Evolutionary conservation across 2,797 vertebrate species (phyloP).

Genomic region (Capromys pilorides): DNA sequence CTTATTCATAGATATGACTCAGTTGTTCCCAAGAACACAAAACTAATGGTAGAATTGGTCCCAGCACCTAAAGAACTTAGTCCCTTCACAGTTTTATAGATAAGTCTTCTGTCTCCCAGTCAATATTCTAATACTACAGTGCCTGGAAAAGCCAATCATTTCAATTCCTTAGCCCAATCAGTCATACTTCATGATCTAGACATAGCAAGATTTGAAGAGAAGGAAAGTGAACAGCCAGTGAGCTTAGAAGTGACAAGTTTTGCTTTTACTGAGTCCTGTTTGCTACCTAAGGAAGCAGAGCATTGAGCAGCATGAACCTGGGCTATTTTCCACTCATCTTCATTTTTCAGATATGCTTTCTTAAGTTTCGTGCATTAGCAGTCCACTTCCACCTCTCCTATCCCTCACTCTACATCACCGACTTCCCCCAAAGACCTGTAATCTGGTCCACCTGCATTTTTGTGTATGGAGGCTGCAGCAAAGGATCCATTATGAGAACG

Average conservation of each 20-base stretch:
- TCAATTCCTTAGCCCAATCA: background rate
- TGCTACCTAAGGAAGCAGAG: background rate
- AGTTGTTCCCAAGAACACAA: conserved; percentile 18
- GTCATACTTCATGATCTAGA: background rate
- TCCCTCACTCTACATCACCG: fast-evolving
- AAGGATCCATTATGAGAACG: conserved; percentile 55
- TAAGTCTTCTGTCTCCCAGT: background rate
- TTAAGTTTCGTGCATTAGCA: background rate
- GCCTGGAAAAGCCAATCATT: background rate
- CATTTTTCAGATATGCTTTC: background rate
- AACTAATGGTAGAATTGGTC: background rate
- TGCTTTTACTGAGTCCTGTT: fast-evolving
- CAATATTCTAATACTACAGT: background rate
- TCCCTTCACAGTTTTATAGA: conserved; percentile 26
- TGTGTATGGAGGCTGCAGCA: background rate
- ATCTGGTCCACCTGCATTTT: background rate
- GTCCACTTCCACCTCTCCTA: background rate
- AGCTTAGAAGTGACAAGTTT: background rate
- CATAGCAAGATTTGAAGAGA: background rate
- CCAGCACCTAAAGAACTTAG: background rate
- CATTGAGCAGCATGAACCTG: background rate
- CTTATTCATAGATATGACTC: background rate
- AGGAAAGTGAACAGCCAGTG: background rate
- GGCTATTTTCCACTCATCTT: background rate
- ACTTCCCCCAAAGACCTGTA: conserved; percentile 8